Evolutionary conservation across 1,140 invertebrate species (phyloP).

Genomic region (Cydia splendana): DNA sequence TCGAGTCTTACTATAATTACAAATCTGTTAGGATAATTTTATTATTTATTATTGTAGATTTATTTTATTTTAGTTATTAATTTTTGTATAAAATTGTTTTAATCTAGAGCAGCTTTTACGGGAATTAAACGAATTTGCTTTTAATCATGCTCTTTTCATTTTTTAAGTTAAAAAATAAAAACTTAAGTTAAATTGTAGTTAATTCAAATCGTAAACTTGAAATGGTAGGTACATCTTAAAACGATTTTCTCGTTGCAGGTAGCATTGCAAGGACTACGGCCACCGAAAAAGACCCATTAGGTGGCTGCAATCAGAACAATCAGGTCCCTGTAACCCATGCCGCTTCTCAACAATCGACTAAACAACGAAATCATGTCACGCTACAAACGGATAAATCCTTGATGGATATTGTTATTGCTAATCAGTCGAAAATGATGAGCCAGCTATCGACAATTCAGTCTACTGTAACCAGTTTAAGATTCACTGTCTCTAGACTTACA

Average conservation of each 20-base stretch:
- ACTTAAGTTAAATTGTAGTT: too few species aligned
- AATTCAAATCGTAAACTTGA: neutral
- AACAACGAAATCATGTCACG: neutral
- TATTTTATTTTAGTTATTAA: conserved; percentile 11
- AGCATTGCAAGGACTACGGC: neutral
- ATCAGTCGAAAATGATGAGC: conserved; percentile 17
- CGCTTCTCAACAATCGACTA: neutral
- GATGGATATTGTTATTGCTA: neutral
- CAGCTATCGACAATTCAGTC: neutral
- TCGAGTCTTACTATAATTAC: conserved; percentile 59
- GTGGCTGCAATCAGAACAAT: neutral
- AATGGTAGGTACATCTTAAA: too few species aligned
- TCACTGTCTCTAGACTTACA: neutral
- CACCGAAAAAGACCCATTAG: neutral
- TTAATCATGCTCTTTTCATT: neutral
- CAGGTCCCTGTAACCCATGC: neutral
- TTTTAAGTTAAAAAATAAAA: neutral
- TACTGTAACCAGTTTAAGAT: neutral
- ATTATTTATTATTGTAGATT: conserved; percentile 17
- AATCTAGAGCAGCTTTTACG: conserved; percentile 23
- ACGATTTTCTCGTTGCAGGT: neutral
- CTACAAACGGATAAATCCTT: neutral
- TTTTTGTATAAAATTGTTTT: conserved; percentile 4
- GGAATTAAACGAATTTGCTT: conserved; percentile 1
- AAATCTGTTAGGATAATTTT: conserved; percentile 25